A percentile compares a stretch with the other conserved stretches of the same genome.
Evolutionary conservation across 2,113 vertebrate species (phyloP).

Genomic region (Dipodomys merriami): DNA sequence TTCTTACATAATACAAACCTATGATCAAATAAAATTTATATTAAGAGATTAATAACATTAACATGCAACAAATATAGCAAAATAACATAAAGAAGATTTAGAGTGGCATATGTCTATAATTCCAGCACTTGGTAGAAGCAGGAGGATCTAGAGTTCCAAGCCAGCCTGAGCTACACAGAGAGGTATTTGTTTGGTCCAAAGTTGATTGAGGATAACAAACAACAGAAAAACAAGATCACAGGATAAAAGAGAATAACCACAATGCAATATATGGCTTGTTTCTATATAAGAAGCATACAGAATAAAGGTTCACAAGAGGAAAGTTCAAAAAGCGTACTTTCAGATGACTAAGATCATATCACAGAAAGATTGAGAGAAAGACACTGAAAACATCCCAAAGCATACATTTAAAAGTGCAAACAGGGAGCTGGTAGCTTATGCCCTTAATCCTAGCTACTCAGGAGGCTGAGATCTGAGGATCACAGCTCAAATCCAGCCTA

Average conservation of each 20-base stretch:
- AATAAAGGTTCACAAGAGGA: background rate
- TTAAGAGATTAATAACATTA: background rate
- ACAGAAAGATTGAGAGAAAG: background rate
- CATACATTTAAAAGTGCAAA: background rate
- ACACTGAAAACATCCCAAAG: background rate
- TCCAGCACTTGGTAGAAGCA: no score
- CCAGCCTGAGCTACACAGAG: no score
- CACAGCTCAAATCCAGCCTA: no score
- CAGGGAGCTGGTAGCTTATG: no score
- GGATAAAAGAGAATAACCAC: background rate
- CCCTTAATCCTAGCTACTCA: no score
- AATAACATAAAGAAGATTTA: no score
- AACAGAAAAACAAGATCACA: background rate
- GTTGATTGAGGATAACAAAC: background rate
- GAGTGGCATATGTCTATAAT: no score
- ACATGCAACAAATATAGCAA: background rate
- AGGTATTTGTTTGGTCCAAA: no score
- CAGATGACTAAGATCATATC: background rate
- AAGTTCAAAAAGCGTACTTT: background rate
- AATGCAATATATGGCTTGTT: background rate
- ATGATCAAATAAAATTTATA: background rate
- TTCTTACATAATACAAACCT: background rate
- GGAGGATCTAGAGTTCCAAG: no score
- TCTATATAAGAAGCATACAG: background rate
- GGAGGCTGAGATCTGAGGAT: no score